Evolutionary conservation across 1,140 invertebrate genomes (phyloP).

Genomic region (Drosophila azteca): DNA sequence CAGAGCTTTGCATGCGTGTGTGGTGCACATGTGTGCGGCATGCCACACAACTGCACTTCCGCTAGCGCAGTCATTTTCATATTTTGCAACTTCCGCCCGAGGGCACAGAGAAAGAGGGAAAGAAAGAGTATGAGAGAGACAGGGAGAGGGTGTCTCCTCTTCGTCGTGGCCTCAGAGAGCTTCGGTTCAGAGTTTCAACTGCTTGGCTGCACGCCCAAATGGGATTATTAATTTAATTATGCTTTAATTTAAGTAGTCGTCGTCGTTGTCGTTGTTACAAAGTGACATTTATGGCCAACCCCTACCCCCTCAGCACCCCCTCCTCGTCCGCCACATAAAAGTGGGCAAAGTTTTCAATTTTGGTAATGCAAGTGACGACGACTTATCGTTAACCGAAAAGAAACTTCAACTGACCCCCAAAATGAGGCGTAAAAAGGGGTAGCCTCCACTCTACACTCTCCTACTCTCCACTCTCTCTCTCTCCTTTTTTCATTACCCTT

Average conservation of each 20-base stretch:
- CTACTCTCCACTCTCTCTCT: accelerated
- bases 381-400: constrained; percentile 65
- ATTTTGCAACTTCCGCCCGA: constrained; percentile 75
- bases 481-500: constrained; percentile 15
- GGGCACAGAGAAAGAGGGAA: not conserved
- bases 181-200: constrained; percentile 18
- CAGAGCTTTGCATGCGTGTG: constrained; percentile 31
- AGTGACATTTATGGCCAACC: constrained; percentile 59
- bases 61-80: constrained; percentile 81
- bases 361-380: constrained; percentile 66
- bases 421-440: not conserved
- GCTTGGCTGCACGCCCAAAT: constrained; percentile 71
- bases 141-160: constrained; percentile 8
- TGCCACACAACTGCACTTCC: constrained; percentile 81
- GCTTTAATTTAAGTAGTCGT: constrained; percentile 82
- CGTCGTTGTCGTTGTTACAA: constrained; percentile 57
- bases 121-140: not conserved
- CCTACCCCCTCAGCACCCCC: constrained; percentile 2
- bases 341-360: constrained; percentile 70
- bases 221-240: constrained; percentile 83
- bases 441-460: too few relatives aligned
- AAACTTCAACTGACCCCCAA: constrained; percentile 63
- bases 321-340: constrained; percentile 24
- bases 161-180: constrained; percentile 23
- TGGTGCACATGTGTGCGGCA: constrained; percentile 55